These are phyloP conservation scores for Salmo trutta DNA, from an alignment of 2,797 vertebrate genomes.

Conservation along the genomic window DNA sequence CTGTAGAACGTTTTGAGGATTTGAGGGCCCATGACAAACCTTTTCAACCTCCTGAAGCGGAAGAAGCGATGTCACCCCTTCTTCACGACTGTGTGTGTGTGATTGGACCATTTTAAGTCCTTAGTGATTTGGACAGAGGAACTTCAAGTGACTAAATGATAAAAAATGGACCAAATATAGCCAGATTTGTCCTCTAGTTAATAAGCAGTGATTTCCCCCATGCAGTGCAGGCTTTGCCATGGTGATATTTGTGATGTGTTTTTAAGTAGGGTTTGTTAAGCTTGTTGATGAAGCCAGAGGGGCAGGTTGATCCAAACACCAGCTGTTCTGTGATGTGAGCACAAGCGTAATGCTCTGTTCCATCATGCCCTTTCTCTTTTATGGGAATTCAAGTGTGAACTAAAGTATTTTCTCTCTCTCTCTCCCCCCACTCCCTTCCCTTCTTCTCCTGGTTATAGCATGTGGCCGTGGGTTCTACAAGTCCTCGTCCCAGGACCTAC, in stretches of 20 bases:
- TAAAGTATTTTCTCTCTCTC: conserved; percentile 33
- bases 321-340: conserved; percentile 44
- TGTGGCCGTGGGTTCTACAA: conserved; percentile 98
- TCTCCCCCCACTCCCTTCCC: not conserved
- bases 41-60: no score
- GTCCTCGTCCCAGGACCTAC: conserved; percentile 96
- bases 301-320: conserved; percentile 44
- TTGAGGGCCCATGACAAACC: no score
- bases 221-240: conserved; percentile 7
- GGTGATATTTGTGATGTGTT: conserved; percentile 16
- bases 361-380: conserved; percentile 49
- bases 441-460: conserved; percentile 67
- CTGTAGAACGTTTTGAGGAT: no score
- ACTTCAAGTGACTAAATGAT: conserved; percentile 1
- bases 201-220: conserved; percentile 18
- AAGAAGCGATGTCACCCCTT: no score
- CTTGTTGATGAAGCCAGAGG: conserved; percentile 48
- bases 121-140: no score
- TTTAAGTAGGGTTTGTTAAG: conserved; percentile 25
- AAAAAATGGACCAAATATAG: conserved; percentile 42
- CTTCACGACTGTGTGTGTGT: no score
- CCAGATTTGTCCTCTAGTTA: conserved; percentile 29
- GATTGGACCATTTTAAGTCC: no score
- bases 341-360: conserved; percentile 47
- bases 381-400: conserved; percentile 54